phyloP scores from a whole-genome alignment of 2,888 invertebrate species.

The Ichneumoninae sp. region DNA sequence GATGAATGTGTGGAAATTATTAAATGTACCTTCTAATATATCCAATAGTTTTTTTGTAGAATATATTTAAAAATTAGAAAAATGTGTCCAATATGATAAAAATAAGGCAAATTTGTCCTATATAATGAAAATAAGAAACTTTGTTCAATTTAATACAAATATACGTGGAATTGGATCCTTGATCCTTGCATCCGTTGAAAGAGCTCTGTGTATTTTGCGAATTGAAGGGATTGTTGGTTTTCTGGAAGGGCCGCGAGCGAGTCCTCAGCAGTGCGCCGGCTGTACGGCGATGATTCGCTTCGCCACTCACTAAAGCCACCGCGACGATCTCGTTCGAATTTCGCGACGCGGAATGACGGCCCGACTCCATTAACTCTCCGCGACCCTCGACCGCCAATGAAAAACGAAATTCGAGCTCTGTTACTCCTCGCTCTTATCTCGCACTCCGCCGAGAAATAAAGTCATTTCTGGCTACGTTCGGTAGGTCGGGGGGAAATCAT shows the following conservation, averaged over 20 bases:
- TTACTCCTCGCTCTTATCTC: slow-evolving; percentile 37
- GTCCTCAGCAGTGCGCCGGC: slow-evolving; percentile 7
- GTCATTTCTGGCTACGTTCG: slow-evolving; percentile 30
- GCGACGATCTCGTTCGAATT: slow-evolving; percentile 43
- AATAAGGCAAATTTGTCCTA: not conserved
- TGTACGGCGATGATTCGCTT: slow-evolving; percentile 72
- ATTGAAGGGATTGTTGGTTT: slow-evolving; percentile 75
- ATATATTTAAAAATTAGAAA: too few relatives aligned
- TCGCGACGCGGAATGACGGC: slow-evolving; percentile 60
- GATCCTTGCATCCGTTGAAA: not conserved
- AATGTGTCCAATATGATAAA: not conserved
- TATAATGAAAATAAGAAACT: not conserved
- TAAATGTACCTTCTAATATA: not conserved
- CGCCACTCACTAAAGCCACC: slow-evolving; percentile 70
- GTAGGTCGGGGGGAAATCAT: slow-evolving; percentile 52
- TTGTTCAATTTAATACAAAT: not conserved
- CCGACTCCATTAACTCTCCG: slow-evolving; percentile 45
- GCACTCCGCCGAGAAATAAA: slow-evolving; percentile 47
- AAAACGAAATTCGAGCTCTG: slow-evolving; percentile 33
- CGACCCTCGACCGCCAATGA: slow-evolving; percentile 26
- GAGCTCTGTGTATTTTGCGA: slow-evolving; percentile 72
- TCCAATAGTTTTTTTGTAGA: not conserved
- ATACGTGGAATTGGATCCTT: not conserved
- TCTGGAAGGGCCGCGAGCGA: slow-evolving; percentile 64
- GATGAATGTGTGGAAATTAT: not conserved